Conservation (phyloP, 2,113 vertebrate genomes). For the Microtus montanus region DNA sequence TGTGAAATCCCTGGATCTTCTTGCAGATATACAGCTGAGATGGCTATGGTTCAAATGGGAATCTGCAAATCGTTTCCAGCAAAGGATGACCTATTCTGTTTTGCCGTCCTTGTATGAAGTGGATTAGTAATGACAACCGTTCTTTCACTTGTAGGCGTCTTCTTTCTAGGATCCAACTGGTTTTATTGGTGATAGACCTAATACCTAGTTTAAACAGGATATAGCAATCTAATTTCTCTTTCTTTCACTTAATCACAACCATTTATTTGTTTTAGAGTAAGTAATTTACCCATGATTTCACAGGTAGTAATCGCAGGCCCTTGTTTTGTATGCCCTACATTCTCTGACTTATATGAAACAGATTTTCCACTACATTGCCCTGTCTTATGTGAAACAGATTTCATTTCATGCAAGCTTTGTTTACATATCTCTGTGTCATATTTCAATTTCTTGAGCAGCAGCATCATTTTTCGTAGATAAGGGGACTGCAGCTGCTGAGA, state of each 20-base stretch:
- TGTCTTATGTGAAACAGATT: slow-evolving; percentile 49
- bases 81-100: slow-evolving; percentile 42
- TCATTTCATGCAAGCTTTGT: slow-evolving; percentile 63
- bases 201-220: slow-evolving; percentile 50
- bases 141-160: slow-evolving; percentile 37
- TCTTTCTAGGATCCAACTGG: background rate
- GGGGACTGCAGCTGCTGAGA: background rate
- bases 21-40: background rate
- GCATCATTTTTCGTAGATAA: slow-evolving; percentile 52
- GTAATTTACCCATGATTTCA: slow-evolving; percentile 61
- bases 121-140: slow-evolving; percentile 25
- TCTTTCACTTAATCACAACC: slow-evolving; percentile 30
- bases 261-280: slow-evolving; percentile 68
- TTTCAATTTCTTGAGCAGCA: slow-evolving; percentile 59
- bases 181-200: slow-evolving; percentile 39
- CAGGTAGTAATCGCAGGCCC: background rate
- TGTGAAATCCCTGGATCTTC: slow-evolving; percentile 39
- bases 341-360: no score
- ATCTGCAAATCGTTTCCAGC: background rate
- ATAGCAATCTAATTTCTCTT: slow-evolving; percentile 43
- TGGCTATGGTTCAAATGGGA: slow-evolving; percentile 18
- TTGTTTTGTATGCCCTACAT: background rate
- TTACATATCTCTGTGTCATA: slow-evolving; percentile 38
- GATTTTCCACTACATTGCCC: background rate
- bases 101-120: background rate